phyloP scores from a whole-genome alignment of 2,888 invertebrate species.

The Vandiemenella viatica region DNA sequence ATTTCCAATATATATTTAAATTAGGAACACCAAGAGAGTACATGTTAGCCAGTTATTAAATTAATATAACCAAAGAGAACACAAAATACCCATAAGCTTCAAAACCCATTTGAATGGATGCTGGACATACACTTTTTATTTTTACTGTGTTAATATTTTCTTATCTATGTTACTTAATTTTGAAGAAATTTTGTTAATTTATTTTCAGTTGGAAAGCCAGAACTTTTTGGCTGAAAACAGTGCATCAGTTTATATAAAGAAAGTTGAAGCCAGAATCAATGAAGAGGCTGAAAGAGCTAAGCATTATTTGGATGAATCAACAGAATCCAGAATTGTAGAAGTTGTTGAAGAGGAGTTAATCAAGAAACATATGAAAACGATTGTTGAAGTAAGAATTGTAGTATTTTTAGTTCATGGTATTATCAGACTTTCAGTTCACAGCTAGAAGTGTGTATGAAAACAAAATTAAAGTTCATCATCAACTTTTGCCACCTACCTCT shows the following conservation, averaged over 20 bases:
- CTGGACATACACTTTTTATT: no score
- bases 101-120: no score
- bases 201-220: slow-evolving; percentile 65
- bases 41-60: no score
- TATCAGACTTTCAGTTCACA: no score
- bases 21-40: no score
- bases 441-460: no score
- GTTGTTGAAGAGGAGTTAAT: slow-evolving; percentile 97
- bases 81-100: no score
- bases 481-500: neutral
- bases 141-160: no score
- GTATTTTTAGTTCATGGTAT: neutral
- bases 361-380: slow-evolving; percentile 95
- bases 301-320: slow-evolving; percentile 93
- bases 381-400: slow-evolving; percentile 45
- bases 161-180: no score
- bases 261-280: slow-evolving; percentile 90
- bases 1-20: no score
- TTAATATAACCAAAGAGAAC: no score
- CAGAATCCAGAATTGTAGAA: slow-evolving; percentile 87
- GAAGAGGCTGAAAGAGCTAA: slow-evolving; percentile 97
- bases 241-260: slow-evolving; percentile 96
- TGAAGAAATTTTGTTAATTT: neutral
- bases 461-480: no score
- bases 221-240: slow-evolving; percentile 96